These are phyloP conservation scores for Ammodytes dubius DNA, from an alignment of 2,113 vertebrate species.

Conservation along the genomic window DNA sequence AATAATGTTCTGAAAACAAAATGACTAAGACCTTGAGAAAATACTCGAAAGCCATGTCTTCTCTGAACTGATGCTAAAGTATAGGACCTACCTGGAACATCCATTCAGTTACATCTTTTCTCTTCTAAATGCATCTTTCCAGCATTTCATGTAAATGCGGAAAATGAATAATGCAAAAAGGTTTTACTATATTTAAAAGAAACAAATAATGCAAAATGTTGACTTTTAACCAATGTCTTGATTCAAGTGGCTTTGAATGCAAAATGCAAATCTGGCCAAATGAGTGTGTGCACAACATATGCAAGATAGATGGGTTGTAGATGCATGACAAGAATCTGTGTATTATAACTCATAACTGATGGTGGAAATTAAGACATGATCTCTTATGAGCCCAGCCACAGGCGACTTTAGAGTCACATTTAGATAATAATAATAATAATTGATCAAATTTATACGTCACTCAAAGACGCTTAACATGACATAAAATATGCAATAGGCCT, in stretches of 20 bases:
- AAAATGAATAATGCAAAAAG: not conserved
- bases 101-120: not conserved
- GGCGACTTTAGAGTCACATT: not conserved
- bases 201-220: not conserved
- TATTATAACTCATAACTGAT: not conserved
- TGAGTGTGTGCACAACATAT: no score
- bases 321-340: not conserved
- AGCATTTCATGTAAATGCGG: no score
- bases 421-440: no score
- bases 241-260: not conserved
- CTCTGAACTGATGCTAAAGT: not conserved
- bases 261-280: not conserved
- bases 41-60: conserved; percentile 11
- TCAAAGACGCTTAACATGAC: no score
- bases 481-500: no score
- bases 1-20: conserved; percentile 33
- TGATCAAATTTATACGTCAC: no score
- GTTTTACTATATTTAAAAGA: not conserved
- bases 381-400: not conserved
- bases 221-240: not conserved
- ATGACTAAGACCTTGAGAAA: conserved; percentile 17
- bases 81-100: conserved; percentile 7
- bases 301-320: not conserved
- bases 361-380: not conserved
- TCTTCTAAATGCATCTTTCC: not conserved